A percentile compares a stretch with the other conserved stretches of the same genome.
phyloP scores from a whole-genome alignment of 2,888 invertebrate genomes.

The Volucella inflata region DNA sequence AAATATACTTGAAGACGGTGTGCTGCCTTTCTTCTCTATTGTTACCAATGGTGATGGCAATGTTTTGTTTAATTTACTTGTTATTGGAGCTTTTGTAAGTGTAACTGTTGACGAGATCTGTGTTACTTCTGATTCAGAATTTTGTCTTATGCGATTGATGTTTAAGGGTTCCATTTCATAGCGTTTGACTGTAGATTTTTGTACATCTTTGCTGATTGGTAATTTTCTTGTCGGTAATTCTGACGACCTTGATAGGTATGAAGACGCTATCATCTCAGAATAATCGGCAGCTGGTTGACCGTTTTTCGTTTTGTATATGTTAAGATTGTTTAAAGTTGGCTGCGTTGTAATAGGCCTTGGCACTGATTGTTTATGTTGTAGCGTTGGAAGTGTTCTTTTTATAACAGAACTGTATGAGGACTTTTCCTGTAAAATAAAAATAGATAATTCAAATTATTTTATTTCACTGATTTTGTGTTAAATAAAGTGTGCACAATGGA shows the following conservation, averaged over 20 bases:
- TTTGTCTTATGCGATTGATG: conserved; percentile 4
- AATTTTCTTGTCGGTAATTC: conserved; percentile 23
- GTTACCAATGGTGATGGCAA: conserved; percentile 56
- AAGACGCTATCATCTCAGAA: conserved; percentile 41
- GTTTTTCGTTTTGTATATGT: conserved; percentile 49
- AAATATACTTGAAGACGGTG: conserved; percentile 8
- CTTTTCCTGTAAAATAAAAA: conserved; percentile 46
- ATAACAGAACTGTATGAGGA: conserved; percentile 4
- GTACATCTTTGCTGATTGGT: conserved; percentile 45
- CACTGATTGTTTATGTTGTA: conserved; percentile 18
- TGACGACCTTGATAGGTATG: conserved; percentile 12
- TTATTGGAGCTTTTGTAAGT: conserved; percentile 47
- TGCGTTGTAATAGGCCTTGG: conserved; percentile 14
- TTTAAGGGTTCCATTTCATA: conserved; percentile 26
- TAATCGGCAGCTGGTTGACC: conserved; percentile 9
- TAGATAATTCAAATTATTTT: not conserved
- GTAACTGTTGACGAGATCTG: conserved; percentile 71
- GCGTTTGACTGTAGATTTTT: conserved; percentile 1
- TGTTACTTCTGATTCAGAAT: conserved; percentile 49
- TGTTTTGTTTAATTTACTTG: conserved; percentile 44
- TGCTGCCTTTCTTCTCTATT: conserved; percentile 55
- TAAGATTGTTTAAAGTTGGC: conserved; percentile 3
- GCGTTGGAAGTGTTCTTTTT: conserved; percentile 37
- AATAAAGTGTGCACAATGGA: not conserved
- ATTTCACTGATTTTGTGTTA: not conserved